Percentiles rank a stretch among this genome's conserved stretches.
Conservation (phyloP, 2,113 vertebrate species). For the Platysternon megacephalum region DNA sequence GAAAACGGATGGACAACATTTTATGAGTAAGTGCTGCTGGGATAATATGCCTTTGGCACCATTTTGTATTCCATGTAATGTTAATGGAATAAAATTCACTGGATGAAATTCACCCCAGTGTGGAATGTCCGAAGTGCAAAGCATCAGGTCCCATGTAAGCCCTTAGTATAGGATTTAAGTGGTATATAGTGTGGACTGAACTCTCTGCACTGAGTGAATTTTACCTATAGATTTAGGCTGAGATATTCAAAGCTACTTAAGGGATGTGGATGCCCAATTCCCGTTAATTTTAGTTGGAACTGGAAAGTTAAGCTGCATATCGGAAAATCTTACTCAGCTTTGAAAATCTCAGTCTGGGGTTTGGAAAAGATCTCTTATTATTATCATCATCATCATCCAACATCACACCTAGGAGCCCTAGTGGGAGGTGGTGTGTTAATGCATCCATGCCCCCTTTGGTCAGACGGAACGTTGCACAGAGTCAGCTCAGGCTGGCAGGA, state of each 20-base stretch:
- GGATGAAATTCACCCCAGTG: background rate
- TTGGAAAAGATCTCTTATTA: background rate
- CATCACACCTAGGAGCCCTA: background rate
- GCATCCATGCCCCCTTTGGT: background rate
- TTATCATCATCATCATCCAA: background rate
- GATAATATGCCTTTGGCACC: background rate
- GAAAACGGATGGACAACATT: constrained; percentile 98
- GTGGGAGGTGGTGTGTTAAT: background rate
- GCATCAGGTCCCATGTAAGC: background rate
- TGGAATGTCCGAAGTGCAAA: background rate
- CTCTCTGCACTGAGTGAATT: background rate
- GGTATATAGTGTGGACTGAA: background rate
- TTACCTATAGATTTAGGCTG: background rate
- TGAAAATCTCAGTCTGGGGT: background rate
- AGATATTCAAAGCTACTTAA: background rate
- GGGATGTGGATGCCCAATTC: constrained; percentile 18
- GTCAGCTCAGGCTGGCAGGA: background rate
- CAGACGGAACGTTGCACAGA: background rate
- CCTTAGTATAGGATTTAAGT: background rate
- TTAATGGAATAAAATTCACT: constrained; percentile 6
- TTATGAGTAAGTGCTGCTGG: constrained; percentile 91
- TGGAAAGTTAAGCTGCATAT: background rate
- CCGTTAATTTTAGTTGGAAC: background rate
- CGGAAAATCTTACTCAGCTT: constrained; percentile 44
- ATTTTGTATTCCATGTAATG: background rate